These are phyloP conservation scores for Odontesthes bonariensis DNA, from an alignment of 2,113 vertebrate species.

Conservation along the genomic window DNA sequence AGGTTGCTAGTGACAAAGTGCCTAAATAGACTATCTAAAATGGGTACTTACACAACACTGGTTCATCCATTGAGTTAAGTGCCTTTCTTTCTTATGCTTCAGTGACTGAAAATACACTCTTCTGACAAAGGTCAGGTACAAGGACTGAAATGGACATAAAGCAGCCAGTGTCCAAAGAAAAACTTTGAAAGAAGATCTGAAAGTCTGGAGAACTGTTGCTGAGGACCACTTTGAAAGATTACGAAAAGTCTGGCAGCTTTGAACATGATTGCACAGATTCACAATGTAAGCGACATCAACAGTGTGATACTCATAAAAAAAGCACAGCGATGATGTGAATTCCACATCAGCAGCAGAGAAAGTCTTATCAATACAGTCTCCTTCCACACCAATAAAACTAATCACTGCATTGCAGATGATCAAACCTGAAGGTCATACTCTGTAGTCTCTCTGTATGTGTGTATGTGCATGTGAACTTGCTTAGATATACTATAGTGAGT, in stretches of 20 bases:
- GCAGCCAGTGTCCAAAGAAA: neutral
- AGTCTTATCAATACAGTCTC: conserved; percentile 36
- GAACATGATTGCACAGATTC: neutral
- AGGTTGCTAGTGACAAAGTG: no score
- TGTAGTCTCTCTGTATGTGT: conserved; percentile 8
- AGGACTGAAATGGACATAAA: no score
- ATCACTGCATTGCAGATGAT: conserved; percentile 79
- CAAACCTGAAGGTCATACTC: conserved; percentile 72
- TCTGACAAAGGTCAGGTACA: neutral
- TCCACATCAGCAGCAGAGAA: neutral
- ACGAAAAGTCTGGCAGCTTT: no score
- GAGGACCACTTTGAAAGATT: no score
- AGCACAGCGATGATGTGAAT: conserved; percentile 4
- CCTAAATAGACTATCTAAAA: neutral
- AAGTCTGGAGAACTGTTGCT: no score
- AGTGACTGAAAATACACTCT: no score
- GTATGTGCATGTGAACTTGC: neutral
- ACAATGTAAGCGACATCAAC: neutral
- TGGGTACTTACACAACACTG: no score
- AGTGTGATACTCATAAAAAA: neutral
- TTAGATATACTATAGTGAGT: conserved; percentile 4
- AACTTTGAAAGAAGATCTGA: neutral
- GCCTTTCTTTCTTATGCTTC: no score
- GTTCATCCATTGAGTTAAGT: no score
- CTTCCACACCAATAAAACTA: conserved; percentile 61